phyloP scores from a whole-genome alignment of 2,888 invertebrate species.

The Melinaea menophilus region DNA sequence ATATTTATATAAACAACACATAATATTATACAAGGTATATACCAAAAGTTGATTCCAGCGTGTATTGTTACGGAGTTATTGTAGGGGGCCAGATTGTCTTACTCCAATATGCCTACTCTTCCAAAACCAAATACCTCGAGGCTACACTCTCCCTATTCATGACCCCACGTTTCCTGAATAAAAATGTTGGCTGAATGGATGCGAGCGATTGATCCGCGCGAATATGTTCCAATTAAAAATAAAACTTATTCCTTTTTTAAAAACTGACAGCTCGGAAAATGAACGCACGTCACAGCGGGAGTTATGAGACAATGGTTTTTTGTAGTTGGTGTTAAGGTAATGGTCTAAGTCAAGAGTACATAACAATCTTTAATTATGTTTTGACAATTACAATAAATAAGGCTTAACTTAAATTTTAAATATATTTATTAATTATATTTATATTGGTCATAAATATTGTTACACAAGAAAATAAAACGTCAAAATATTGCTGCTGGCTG shows the following conservation, averaged over 20 bases:
- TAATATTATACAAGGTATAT: conserved; percentile 4
- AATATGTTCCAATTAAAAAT: conserved; percentile 75
- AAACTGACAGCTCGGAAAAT: conserved; percentile 38
- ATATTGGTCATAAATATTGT: no score
- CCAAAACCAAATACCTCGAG: conserved; percentile 66
- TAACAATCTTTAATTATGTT: no score
- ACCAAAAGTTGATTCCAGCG: conserved; percentile 11
- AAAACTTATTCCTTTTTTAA: conserved; percentile 29
- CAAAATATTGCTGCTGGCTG: conserved; percentile 13
- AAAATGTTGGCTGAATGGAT: conserved; percentile 37
- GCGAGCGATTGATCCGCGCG: conserved; percentile 52
- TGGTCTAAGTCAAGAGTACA: neutral
- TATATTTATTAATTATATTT: no score
- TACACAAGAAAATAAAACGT: neutral
- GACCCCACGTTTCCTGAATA: conserved; percentile 44
- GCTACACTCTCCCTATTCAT: conserved; percentile 50
- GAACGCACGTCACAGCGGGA: conserved; percentile 45
- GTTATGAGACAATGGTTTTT: conserved; percentile 24
- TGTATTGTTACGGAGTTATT: conserved; percentile 52
- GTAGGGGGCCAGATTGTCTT: conserved; percentile 63
- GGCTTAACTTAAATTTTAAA: no score
- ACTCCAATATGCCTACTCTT: conserved; percentile 62
- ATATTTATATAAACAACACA: neutral
- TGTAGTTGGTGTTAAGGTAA: conserved; percentile 9
- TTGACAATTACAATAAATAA: no score